Evolutionary conservation across 2,113 vertebrate species (phyloP).

Genomic region (Silurus meridionalis): DNA sequence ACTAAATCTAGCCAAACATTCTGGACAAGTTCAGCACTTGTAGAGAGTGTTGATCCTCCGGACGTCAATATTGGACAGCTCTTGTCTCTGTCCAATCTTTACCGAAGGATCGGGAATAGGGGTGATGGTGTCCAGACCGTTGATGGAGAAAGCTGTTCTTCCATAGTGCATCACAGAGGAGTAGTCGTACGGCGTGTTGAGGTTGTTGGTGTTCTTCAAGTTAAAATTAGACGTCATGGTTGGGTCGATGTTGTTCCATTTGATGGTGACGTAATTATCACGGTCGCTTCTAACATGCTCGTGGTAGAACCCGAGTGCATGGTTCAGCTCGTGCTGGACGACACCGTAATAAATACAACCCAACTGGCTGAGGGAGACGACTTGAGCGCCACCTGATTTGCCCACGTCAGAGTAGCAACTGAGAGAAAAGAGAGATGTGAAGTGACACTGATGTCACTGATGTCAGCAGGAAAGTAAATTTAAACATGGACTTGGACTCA

Average conservation of each 20-base stretch:
- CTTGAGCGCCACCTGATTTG: no score
- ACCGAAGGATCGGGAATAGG: conserved; percentile 41
- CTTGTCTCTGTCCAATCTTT: conserved; percentile 49
- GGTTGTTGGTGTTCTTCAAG: conserved; percentile 47
- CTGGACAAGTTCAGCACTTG: conserved; percentile 16
- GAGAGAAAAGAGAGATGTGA: no score
- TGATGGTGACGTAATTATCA: conserved; percentile 56
- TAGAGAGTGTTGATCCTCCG: conserved; percentile 54
- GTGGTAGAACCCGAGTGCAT: conserved; percentile 63
- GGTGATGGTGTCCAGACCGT: conserved; percentile 49
- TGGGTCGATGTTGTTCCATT: conserved; percentile 51
- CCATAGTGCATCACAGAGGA: conserved; percentile 59
- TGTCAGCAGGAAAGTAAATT: no score
- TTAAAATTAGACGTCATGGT: conserved; percentile 37
- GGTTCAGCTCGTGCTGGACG: conserved; percentile 59
- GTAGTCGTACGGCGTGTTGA: conserved; percentile 55
- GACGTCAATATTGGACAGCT: conserved; percentile 39
- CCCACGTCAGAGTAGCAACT: no score
- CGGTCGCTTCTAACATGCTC: conserved; percentile 63
- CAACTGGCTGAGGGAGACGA: no score
- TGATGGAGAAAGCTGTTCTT: conserved; percentile 46
- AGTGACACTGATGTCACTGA: no score
- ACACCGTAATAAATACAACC: conserved; percentile 53
- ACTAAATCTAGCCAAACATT: background rate
- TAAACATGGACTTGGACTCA: no score